Evolutionary conservation across 2,888 invertebrate genomes (phyloP).

Genomic region (Megaustenia siamemsis): DNA sequence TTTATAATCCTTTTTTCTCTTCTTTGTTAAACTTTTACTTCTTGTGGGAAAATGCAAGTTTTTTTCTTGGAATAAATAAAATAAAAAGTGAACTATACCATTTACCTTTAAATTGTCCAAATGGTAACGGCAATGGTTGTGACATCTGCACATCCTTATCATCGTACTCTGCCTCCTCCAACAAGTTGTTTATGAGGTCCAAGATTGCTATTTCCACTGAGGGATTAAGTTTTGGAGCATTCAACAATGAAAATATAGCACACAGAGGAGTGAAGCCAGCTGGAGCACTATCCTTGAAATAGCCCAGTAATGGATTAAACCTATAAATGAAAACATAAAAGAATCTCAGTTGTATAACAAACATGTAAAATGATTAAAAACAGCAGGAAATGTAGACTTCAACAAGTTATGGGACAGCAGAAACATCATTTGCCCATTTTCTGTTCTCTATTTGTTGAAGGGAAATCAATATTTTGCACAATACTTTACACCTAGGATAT

Average conservation of each 20-base stretch:
- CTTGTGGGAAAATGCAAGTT: too few relatives aligned
- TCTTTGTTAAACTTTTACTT: too few relatives aligned
- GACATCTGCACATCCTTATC: slow-evolving; percentile 59
- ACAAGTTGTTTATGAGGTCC: slow-evolving; percentile 76
- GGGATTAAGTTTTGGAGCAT: slow-evolving; percentile 85
- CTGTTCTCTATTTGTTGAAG: too few relatives aligned
- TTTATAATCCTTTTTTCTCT: too few relatives aligned
- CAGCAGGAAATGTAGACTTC: not conserved
- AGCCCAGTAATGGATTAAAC: slow-evolving; percentile 66
- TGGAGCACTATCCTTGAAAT: slow-evolving; percentile 81
- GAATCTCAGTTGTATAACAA: not conserved
- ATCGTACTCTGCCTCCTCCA: slow-evolving; percentile 63
- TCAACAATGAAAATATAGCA: slow-evolving; percentile 86
- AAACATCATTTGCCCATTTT: too few relatives aligned
- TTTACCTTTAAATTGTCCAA: slow-evolving; percentile 21
- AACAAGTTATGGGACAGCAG: too few relatives aligned
- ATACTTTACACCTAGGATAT: too few relatives aligned
- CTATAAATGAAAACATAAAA: not conserved
- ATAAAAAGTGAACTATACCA: too few relatives aligned
- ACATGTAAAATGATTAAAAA: not conserved
- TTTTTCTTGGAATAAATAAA: too few relatives aligned
- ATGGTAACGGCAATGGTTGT: slow-evolving; percentile 36
- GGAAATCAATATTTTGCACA: too few relatives aligned
- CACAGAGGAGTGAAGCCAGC: slow-evolving; percentile 84
- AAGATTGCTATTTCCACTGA: slow-evolving; percentile 82